Evolutionary conservation across 2,113 vertebrate genomes (phyloP).

Genomic region (Gymnarchus niloticus): DNA sequence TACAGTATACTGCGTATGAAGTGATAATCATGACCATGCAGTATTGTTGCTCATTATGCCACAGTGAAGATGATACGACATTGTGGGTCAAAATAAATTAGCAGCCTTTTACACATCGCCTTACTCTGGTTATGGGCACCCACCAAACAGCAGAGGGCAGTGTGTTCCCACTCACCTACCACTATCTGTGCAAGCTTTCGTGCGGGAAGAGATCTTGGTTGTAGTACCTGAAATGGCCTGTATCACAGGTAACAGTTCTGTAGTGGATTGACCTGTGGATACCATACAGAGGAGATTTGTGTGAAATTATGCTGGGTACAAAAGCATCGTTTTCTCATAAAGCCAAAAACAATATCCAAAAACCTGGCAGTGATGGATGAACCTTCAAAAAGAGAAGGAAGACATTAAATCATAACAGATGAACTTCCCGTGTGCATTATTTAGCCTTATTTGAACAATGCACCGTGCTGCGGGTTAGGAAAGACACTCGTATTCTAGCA

Average conservation of each 20-base stretch:
- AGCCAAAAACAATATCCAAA: not conserved
- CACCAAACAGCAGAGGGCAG: constrained; percentile 50
- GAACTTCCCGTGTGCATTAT: constrained; percentile 59
- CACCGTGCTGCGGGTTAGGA: constrained; percentile 40
- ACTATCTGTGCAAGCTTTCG: constrained; percentile 5
- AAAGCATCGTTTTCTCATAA: not conserved
- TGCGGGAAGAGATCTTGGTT: not conserved
- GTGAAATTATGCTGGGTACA: not conserved
- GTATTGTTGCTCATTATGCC: not conserved
- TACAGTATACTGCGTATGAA: not conserved
- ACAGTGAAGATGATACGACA: not conserved
- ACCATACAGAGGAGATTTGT: not conserved
- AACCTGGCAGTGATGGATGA: not conserved
- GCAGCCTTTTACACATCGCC: not conserved
- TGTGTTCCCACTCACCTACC: constrained; percentile 35
- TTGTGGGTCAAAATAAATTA: not conserved
- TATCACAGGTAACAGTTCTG: not conserved
- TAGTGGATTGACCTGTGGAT: not conserved
- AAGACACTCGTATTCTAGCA: constrained; percentile 40
- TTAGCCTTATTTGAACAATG: constrained; percentile 60
- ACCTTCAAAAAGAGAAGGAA: constrained; percentile 40
- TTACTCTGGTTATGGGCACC: not conserved
- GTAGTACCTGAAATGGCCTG: not conserved
- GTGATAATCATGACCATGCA: not conserved
- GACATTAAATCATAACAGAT: constrained; percentile 59